Conservation (phyloP, 2,797 vertebrate species). For the Chelon auratus region DNA sequence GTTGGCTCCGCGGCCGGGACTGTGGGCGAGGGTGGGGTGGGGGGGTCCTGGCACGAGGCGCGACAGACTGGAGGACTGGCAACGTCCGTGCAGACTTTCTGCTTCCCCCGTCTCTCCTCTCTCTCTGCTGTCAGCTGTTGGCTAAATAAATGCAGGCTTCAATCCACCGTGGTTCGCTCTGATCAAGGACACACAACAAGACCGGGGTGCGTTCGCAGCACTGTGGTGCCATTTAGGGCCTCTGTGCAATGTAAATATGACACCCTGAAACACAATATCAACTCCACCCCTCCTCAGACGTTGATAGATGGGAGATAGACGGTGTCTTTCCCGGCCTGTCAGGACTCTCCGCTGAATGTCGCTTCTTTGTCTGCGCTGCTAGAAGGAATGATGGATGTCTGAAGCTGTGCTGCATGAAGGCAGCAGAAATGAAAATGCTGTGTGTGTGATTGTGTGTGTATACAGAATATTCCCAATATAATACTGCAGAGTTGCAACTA, state of each 20-base stretch:
- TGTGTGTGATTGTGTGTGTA: constrained; percentile 31
- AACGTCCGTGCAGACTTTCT: constrained; percentile 42
- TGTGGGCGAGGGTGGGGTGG: constrained; percentile 33
- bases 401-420: constrained; percentile 32
- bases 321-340: constrained; percentile 48
- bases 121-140: constrained; percentile 55
- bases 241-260: constrained; percentile 43
- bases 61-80: constrained; percentile 56
- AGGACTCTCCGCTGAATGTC: constrained; percentile 47
- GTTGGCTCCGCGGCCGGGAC: constrained; percentile 54
- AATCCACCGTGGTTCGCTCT: constrained; percentile 43
- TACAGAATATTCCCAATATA: constrained; percentile 6
- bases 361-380: constrained; percentile 59
- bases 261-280: constrained; percentile 31
- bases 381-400: constrained; percentile 65
- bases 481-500: constrained; percentile 11
- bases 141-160: constrained; percentile 52
- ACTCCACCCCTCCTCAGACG: constrained; percentile 12
- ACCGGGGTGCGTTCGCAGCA: constrained; percentile 43
- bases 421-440: constrained; percentile 43
- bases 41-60: constrained; percentile 47
- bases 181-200: constrained; percentile 55
- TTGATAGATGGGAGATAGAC: constrained; percentile 51
- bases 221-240: constrained; percentile 29
- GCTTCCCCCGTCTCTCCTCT: constrained; percentile 24